Evolutionary conservation across 1,140 invertebrate species (phyloP), one percentile per base, ranked within the genome.

Genomic region (Habropoda laboriosa): DNA sequence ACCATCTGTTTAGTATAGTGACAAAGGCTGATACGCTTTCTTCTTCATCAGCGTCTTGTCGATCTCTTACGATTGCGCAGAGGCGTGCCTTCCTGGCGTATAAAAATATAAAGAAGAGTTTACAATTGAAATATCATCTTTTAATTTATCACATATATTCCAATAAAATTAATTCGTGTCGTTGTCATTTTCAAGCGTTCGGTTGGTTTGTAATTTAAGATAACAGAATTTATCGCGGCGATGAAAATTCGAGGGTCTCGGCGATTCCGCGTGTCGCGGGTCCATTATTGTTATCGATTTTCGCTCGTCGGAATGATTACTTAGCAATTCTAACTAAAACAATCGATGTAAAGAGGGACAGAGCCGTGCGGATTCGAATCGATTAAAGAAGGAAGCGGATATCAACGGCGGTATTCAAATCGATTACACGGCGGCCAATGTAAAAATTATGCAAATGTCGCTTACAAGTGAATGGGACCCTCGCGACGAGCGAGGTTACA

Each of bases 401-500:
- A 85, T 84, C 79, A 74, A 53, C 64, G 73, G n/a, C 40, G 67
- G 79, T 70, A 85, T 87, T 89, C 83, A 83, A 91, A 91, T 88
- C 84, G 89, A 89, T 90, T 88, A 90, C 86, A 89, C 58, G 67
- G 84, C 79, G 87, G 80, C 83, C 86, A 85, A 91, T 90, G 90
- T 91, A 92, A 92, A 91, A 93, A 93, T 92, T 92, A 92, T 92
- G 92, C 89, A 92, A 91, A 92, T 90, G 81, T 68, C 89, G 88
- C 89, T 92, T 91, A 92, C 91, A 89, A 92, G 88, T 91, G 90
- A 92, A 92, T 89, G 82, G 85, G 85, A 89, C 85, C 87, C 77
- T 87, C 87, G 87, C 86, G 84, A 83, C 67, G 88, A 89, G 90
- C 81, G 87, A 90, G 87, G 91, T 90, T 92, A 92, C 91, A 93